These are phyloP conservation scores for Aphelenchoides fujianensis DNA, from an alignment of 1,140 invertebrate genomes.

Conservation along the genomic window DNA sequence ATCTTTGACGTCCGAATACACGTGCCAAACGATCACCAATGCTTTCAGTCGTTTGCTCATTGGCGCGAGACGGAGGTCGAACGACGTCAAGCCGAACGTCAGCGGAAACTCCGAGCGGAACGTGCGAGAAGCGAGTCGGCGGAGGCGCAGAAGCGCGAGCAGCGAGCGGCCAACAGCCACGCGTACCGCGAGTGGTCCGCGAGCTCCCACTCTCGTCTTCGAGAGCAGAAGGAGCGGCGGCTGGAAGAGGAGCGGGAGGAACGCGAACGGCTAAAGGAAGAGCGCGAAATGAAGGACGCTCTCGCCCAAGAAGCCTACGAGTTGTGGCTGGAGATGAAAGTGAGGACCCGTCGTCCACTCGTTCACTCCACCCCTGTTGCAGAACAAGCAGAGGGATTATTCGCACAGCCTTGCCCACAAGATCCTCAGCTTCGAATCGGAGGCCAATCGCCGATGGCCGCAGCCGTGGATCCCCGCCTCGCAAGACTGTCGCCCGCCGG, in stretches of 20 bases:
- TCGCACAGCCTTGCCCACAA: conserved; percentile 39
- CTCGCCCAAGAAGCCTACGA: conserved; percentile 37
- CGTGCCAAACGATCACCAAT: not conserved
- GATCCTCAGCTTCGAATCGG: conserved; percentile 36
- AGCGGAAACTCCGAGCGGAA: not conserved
- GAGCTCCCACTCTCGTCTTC: not conserved
- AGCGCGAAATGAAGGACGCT: conserved; percentile 8
- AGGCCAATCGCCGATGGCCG: conserved; percentile 34
- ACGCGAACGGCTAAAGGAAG: conserved; percentile 16
- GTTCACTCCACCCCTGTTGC: not conserved
- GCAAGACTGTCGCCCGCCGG: conserved; percentile 22
- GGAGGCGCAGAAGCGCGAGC: conserved; percentile 1
- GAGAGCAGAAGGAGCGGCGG: not conserved
- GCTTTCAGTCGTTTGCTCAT: conserved; percentile 16
- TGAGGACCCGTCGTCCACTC: conserved; percentile 3
- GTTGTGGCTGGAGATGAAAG: conserved; percentile 41
- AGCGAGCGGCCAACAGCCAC: not conserved
- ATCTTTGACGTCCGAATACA: conserved; percentile 9
- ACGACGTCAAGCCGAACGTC: not conserved
- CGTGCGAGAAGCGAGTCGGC: not conserved
- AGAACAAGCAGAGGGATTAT: conserved; percentile 34
- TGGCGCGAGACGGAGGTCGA: not conserved
- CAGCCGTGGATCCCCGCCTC: conserved; percentile 38
- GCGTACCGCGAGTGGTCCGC: not conserved
- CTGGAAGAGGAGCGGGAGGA: not conserved